Base-by-base conservation (phyloP, 2,797 vertebrate species). In the Meriones psammophilus region DNA sequence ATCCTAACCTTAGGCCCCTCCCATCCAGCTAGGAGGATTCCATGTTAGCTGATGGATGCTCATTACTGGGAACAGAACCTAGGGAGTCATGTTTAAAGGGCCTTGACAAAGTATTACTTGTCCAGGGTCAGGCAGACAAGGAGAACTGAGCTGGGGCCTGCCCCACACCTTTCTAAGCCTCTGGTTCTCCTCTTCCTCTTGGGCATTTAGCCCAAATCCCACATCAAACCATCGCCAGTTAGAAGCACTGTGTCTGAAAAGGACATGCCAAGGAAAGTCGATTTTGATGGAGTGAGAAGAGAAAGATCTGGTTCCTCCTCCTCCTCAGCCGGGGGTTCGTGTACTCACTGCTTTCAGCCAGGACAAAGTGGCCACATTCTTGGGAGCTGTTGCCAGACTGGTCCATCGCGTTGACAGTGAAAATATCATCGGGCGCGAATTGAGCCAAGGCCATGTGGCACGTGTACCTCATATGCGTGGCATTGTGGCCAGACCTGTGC, bases 291-390 rank as follows among this genome's bases (percentile, higher is more conserved):
- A 5, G 2, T 9, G 14, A 62, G 28, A 13, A 62, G 36, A 46
- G 33, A 64, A 74, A 33, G 22, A 39, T n/a, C 58, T 42, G 42
- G 42, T 5, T 42, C 30, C 13, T 20, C 9, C 15, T 54, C 17
- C 6, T 8, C 64, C 18, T 90, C 50, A 22, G 50, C 77, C n/a
- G 7, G 18, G 18, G 56, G 30, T 39, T 17, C 3, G 0, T 62
- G 39, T 94, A 98, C 98, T 98, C 97, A 99, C 98, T 97, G 86
- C 92, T 98, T 0, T 97, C 1, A 8, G 97, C 94, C 97, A 99
- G 97, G 33, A 92, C 22, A 60, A 99, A 99, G 36, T 58, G 87
- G 91, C 92, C 78, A 0, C 98, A 98, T 39, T n/a, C 81, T 91
- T 89, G 86, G 85, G 98, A 98, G 85, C 12, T 74, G 77, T 60